Evolutionary conservation across 2,888 invertebrate species (phyloP), one percentile per base, ranked within the genome.

Genomic region (Nomada ruficornis): DNA sequence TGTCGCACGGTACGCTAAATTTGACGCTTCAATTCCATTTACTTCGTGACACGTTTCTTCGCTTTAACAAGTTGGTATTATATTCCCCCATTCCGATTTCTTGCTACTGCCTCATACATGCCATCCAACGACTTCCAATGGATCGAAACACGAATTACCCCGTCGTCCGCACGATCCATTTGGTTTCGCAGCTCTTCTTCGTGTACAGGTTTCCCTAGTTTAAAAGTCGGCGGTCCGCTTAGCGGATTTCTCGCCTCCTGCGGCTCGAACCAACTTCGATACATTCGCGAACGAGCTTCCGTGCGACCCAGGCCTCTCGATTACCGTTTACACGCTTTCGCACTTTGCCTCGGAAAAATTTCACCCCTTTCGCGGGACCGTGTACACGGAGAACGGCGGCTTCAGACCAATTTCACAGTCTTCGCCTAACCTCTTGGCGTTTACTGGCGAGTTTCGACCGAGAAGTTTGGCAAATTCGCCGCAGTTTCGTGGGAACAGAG

Each of bases 291-390:
- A 47, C 64, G 64, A 50, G 64, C 26, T 64, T 64, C 23, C 26
- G 4, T 54, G 18, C 52, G 52, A 15, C 18, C 18, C 50, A 5
- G 18, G 18, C 52, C 52, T n/a, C 26, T 10, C 23, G 50, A 15
- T 47, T 47, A 23, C 47, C 64, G 64, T 50, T 50, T 26, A 65
- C 64, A 64, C 64, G 64, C 29, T 52, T 65, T 65, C 52, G 52
- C 52, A 65, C 65, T 65, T 52, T 7, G 65, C 15, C 36, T 0
- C 52, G 29, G 52, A 67, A 67, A 52, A 67, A 29, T 67, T 36
- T 36, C 36, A 2, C n/a, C n/a, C n/a, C 13, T 11, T 65, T 29
- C 50, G 50, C 18, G n/a, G n/a, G 15, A 11, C 50, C 15, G 18
- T 11, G 64, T 44, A 47, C 10, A 5, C 11, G 29, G 10, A n/a